Evolutionary conservation across 2,888 invertebrate genomes (phyloP).

Genomic region (Julus scandinavius): DNA sequence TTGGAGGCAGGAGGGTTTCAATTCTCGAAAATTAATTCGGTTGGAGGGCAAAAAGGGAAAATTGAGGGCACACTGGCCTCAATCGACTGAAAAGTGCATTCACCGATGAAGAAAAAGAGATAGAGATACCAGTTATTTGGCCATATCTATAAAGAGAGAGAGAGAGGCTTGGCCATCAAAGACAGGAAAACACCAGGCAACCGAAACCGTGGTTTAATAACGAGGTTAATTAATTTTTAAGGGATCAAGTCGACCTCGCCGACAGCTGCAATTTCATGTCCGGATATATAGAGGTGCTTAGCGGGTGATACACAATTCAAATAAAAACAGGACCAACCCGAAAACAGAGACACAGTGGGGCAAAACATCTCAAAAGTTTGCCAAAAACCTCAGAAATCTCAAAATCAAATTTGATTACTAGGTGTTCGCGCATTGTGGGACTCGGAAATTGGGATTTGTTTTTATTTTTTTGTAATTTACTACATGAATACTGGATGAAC

Average conservation of each 20-base stretch:
- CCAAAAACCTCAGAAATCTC: no score
- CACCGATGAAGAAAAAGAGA: background rate
- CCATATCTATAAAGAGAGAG: no score
- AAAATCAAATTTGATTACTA: no score
- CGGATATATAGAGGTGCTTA: background rate
- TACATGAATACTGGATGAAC: no score
- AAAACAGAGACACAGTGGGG: background rate
- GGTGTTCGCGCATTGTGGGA: no score
- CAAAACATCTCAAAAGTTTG: no score
- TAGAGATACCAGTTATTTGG: background rate
- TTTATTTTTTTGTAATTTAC: no score
- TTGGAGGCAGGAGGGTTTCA: background rate
- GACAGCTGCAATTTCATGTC: background rate
- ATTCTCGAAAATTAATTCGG: background rate
- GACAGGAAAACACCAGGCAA: background rate
- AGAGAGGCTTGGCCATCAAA: background rate
- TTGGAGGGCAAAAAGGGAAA: background rate
- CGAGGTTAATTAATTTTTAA: background rate
- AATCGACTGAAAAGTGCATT: background rate
- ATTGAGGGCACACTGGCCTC: conserved; percentile 1
- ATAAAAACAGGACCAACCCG: background rate
- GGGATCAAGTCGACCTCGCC: background rate
- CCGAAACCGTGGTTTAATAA: background rate
- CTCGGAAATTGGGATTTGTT: no score
- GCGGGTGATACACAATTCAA: background rate